These are phyloP conservation scores for Clarias macrocephalus DNA, from an alignment of 2,113 vertebrate genomes.

Conservation along the genomic window DNA sequence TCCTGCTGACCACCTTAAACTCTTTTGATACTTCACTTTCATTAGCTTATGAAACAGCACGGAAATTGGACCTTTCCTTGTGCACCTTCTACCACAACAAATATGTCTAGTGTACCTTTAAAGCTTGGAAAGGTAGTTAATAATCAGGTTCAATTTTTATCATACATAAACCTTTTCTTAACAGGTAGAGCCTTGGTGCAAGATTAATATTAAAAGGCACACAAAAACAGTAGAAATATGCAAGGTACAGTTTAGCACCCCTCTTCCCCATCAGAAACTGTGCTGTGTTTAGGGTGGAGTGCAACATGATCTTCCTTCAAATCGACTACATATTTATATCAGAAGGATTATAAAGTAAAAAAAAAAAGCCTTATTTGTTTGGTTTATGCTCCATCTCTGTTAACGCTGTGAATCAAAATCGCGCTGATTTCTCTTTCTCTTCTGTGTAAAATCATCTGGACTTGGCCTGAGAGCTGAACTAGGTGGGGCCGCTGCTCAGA, in stretches of 20 bases:
- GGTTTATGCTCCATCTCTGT: not conserved
- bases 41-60: not conserved
- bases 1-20: slow-evolving; percentile 31
- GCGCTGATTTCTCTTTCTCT: not conserved
- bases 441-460: slow-evolving; percentile 21
- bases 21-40: not conserved
- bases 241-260: not conserved
- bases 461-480: slow-evolving; percentile 53
- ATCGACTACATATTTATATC: not conserved
- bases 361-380: not conserved
- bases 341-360: not conserved
- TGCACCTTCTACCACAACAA: not conserved
- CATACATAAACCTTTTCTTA: not conserved
- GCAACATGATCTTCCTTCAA: not conserved
- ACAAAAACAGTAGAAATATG: not conserved
- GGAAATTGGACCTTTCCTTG: not conserved
- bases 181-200: not conserved
- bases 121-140: not conserved
- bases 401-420: not conserved
- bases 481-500: slow-evolving; percentile 59
- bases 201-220: not conserved
- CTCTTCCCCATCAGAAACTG: not conserved
- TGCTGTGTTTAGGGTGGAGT: not conserved
- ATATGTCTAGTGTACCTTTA: not conserved
- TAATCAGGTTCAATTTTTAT: not conserved